phyloP scores from a whole-genome alignment of 2,113 vertebrate genomes.

The Sterna hirundo region DNA sequence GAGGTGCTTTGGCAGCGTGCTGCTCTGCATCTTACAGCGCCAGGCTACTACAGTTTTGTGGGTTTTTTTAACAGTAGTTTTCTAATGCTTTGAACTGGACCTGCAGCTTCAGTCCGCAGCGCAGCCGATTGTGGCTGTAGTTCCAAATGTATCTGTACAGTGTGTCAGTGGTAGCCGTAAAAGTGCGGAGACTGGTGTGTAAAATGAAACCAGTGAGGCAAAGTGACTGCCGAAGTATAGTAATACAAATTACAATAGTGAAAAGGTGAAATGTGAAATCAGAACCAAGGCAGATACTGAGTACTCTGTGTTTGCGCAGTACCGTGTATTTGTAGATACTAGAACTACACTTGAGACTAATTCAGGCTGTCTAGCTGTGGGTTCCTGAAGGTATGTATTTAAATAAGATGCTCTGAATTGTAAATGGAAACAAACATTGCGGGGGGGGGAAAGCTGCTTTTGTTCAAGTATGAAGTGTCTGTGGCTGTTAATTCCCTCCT shows the following conservation, averaged over 20 bases:
- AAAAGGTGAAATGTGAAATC: not conserved
- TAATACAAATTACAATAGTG: not conserved
- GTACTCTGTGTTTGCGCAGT: not conserved
- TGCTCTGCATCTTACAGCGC: not conserved
- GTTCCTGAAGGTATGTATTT: not conserved
- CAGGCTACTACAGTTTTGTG: not conserved
- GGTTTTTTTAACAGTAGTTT: not conserved
- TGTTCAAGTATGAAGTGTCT: not conserved
- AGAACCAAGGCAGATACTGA: fast-evolving
- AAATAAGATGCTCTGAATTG: not conserved
- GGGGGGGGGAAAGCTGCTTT: not conserved
- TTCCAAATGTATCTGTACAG: fast-evolving
- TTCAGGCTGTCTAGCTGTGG: not conserved
- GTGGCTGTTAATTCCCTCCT: not conserved
- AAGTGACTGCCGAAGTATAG: not conserved
- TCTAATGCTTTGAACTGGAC: not conserved
- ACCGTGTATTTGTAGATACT: not conserved
- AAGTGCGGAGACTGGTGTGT: not conserved
- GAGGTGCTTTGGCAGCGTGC: not conserved
- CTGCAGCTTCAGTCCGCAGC: not conserved
- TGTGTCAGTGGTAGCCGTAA: not conserved
- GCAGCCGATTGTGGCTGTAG: not conserved
- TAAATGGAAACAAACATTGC: not conserved
- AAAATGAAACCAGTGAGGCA: not conserved
- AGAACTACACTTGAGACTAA: not conserved